These are phyloP conservation scores for Temnothorax curvispinosus DNA, from an alignment of 1,140 invertebrate species.

Conservation along the genomic window DNA sequence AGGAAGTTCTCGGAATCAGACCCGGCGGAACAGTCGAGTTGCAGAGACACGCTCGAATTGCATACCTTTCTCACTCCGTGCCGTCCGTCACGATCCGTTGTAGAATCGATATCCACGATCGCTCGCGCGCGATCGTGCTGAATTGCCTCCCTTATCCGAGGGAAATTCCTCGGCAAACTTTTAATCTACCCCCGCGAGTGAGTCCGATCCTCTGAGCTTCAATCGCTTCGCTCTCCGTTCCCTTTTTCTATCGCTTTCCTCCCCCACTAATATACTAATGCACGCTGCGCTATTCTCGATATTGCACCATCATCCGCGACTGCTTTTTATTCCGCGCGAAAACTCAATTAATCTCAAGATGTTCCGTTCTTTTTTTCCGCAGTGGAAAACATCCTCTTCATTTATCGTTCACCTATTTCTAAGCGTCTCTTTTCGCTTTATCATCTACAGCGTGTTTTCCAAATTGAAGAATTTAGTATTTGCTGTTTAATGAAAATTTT, in stretches of 20 bases:
- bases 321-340: conserved; percentile 55
- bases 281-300: conserved; percentile 45
- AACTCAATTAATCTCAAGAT: conserved; percentile 74
- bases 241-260: conserved; percentile 4
- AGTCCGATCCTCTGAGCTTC: conserved; percentile 29
- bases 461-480: background rate
- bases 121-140: conserved; percentile 46
- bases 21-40: conserved; percentile 9
- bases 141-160: conserved; percentile 50
- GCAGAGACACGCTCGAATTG: conserved; percentile 41
- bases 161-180: conserved; percentile 67
- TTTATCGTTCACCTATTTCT: conserved; percentile 30
- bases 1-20: conserved; percentile 41
- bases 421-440: background rate
- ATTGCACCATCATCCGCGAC: conserved; percentile 40
- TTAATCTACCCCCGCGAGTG: conserved; percentile 59
- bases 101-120: conserved; percentile 46
- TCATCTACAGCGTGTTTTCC: background rate
- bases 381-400: conserved; percentile 2
- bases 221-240: conserved; percentile 9
- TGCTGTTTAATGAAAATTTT: background rate
- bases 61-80: conserved; percentile 9
- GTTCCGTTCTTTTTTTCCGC: conserved; percentile 29
- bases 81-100: conserved; percentile 24
- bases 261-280: conserved; percentile 35